Evolutionary conservation across 2,888 invertebrate genomes (phyloP).

Genomic region (Melieria picta): DNA sequence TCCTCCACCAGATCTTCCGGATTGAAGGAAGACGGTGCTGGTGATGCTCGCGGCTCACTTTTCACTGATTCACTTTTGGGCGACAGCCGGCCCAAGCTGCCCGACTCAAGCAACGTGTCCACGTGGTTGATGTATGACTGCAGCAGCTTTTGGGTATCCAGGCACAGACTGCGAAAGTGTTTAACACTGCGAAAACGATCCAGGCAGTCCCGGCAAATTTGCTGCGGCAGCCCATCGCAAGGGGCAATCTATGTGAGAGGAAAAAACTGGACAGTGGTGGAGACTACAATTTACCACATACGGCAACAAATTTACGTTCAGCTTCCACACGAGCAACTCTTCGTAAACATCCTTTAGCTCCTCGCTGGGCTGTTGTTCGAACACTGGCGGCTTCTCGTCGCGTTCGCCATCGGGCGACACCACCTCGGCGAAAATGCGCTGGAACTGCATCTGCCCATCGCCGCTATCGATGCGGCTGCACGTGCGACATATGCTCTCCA

Average conservation of each 20-base stretch:
- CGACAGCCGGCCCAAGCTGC: constrained; percentile 36
- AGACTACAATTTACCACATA: not conserved
- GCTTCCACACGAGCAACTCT: constrained; percentile 49
- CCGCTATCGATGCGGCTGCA: constrained; percentile 50
- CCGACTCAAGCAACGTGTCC: constrained; percentile 41
- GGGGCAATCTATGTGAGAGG: constrained; percentile 43
- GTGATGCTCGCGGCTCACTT: constrained; percentile 34
- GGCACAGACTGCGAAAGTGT: constrained; percentile 47
- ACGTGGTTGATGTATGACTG: constrained; percentile 44
- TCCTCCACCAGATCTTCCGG: constrained; percentile 38
- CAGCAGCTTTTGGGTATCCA: constrained; percentile 46
- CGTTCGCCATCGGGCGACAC: constrained; percentile 24
- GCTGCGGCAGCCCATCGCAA: constrained; percentile 49
- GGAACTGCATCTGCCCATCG: constrained; percentile 44
- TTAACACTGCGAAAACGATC: constrained; percentile 47
- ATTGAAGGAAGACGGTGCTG: constrained; percentile 27
- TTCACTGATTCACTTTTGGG: constrained; percentile 38
- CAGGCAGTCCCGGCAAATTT: constrained; percentile 49
- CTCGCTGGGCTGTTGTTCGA: constrained; percentile 34
- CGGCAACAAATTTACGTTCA: constrained; percentile 43
- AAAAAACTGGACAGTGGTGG: not conserved
- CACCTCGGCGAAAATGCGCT: constrained; percentile 46
- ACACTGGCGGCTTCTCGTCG: constrained; percentile 10
- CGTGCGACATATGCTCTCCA: constrained; percentile 50
- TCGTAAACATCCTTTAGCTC: constrained; percentile 45